These are phyloP conservation scores for Bilobella aurantiaca DNA, from an alignment of 1,140 invertebrate genomes.

Conservation along the genomic window DNA sequence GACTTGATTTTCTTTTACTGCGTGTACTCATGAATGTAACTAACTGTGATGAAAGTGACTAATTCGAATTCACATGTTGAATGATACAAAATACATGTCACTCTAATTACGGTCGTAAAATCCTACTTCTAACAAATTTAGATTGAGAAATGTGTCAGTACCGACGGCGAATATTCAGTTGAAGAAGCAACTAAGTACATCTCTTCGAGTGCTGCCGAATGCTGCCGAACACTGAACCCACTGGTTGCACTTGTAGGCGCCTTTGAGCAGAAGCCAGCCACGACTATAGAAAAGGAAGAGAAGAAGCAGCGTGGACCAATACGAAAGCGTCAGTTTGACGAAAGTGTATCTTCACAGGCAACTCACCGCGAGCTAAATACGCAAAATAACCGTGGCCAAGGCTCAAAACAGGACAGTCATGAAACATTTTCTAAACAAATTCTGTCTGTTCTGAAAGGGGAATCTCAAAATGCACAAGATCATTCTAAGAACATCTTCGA, in stretches of 20 bases:
- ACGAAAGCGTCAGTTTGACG: conserved; percentile 9
- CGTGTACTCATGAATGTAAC: too few species aligned
- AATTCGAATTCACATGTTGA: too few species aligned
- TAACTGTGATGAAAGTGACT: too few species aligned
- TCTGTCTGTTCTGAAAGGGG: conserved; percentile 10
- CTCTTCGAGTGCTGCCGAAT: neutral
- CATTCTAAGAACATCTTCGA: conserved; percentile 12
- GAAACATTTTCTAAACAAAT: conserved; percentile 20
- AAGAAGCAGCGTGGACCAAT: conserved; percentile 20
- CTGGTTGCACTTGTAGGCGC: conserved; percentile 17
- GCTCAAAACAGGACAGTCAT: neutral
- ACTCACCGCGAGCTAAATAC: conserved; percentile 16
- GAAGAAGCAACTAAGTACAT: neutral
- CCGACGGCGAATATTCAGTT: neutral
- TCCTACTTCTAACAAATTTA: too few species aligned
- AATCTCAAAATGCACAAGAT: neutral
- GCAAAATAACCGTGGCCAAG: neutral
- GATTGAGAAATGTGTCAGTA: neutral
- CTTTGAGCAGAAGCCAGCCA: conserved; percentile 20
- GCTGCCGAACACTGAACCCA: neutral
- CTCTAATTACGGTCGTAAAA: neutral
- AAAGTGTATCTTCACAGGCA: neutral
- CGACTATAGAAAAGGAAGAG: conserved; percentile 16
- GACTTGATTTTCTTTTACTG: too few species aligned
- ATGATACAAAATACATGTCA: neutral